Evolutionary conservation across 2,797 vertebrate species (phyloP), one percentile per base, ranked within the genome.

Genomic region (Sebastes iracundus): DNA sequence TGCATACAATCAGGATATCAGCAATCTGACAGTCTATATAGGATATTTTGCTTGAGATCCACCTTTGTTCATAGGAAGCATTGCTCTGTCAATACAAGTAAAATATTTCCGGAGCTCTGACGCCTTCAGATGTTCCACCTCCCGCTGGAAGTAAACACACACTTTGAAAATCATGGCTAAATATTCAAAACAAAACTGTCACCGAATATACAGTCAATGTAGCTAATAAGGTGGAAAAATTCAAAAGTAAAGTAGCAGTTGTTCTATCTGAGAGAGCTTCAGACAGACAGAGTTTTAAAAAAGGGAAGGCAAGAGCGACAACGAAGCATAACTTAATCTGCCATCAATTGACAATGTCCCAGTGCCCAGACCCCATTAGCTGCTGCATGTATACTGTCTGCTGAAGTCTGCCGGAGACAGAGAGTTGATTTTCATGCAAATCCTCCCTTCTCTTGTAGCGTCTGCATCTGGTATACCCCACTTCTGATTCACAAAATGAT

Each of bases 401-500:
- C 69, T 62, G 3, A 65, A 79, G 18, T 77, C 75, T 77, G 70
- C 83, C 10, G 30, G 46, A 80, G 68, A 78, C 68, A 63, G 22
- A 61, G 18, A 60, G 63, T 60, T 64, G 64, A 86, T 79, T 86
- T 77, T 52, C 70, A 91, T 90, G 84, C 75, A 82, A 84, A 87
- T 87, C 80, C 72, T 75, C 64, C 69, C 71, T 6, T 76, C 67
- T 63, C 72, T 78, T 68, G 52, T 72, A 79, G 22, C 55, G 52
- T 35, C 62, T 63, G 52, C 68, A 59, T 78, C 83, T 82, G 61
- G 23, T 59, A 80, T 75, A 64, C 38, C 64, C 63, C 58, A 72
- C 70, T 80, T 85, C 72, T 85, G 79, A 79, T 83, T 89, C 65
- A 68, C 33, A 79, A 81, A 88, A 83, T 69, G 69, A 84, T 72